Conservation (phyloP, 23 tunicate species). For the Trididemnum clinides region DNA sequence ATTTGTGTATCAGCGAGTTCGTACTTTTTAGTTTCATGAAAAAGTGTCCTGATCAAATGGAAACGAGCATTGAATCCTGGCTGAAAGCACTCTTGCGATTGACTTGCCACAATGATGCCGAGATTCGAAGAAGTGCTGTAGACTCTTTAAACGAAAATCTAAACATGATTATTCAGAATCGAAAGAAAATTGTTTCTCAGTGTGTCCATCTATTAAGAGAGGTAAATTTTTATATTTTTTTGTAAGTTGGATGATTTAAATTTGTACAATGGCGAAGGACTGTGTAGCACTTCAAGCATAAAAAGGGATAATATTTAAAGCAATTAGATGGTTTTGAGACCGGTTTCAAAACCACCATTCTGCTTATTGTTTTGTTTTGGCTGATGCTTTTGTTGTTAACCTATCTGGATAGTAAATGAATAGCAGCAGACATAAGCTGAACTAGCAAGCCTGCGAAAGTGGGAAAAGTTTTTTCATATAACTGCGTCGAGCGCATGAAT, state of each 20-base stretch:
- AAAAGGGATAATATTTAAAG: background rate
- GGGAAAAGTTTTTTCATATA: too few relatives aligned
- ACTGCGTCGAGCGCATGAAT: too few relatives aligned
- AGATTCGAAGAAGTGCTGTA: background rate
- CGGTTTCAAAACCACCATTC: background rate
- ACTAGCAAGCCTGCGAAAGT: too few relatives aligned
- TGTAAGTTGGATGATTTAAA: background rate
- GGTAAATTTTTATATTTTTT: constrained; percentile 1
- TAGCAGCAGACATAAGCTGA: too few relatives aligned
- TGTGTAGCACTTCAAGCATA: too few relatives aligned
- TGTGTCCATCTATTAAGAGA: constrained; percentile 22
- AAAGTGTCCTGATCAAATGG: constrained; percentile 42
- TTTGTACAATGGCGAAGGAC: background rate
- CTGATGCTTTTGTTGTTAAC: too few relatives aligned
- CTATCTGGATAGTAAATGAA: too few relatives aligned
- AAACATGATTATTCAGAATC: background rate
- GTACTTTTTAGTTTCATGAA: constrained; percentile 44
- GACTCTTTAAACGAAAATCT: constrained; percentile 16
- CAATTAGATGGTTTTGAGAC: background rate
- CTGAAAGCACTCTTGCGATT: background rate
- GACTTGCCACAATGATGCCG: constrained; percentile 12
- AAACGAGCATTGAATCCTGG: constrained; percentile 20
- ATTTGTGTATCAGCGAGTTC: too few relatives aligned
- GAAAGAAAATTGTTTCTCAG: constrained; percentile 12
- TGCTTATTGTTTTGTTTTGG: background rate